These are phyloP conservation scores for Entomobrya multifasciata DNA, from an alignment of 2,888 invertebrate genomes.

Conservation along the genomic window DNA sequence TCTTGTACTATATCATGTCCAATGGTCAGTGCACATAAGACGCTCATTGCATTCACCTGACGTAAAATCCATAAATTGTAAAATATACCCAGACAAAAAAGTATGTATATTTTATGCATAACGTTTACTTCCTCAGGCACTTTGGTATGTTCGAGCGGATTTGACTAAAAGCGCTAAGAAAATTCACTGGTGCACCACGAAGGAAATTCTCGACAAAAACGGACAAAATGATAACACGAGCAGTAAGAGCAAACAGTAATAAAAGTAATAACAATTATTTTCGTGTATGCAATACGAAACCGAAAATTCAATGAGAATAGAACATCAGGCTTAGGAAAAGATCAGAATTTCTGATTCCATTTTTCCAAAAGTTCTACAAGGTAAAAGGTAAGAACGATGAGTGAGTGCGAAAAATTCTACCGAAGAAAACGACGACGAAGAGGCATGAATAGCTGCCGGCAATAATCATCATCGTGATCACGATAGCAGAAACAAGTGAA, in stretches of 20 bases:
- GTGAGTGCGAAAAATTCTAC: slow-evolving; percentile 13
- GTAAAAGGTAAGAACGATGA: too few relatives aligned
- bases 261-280: slow-evolving; percentile 29
- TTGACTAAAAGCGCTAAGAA: neutral
- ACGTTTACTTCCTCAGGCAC: slow-evolving; percentile 14
- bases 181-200: neutral
- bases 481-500: slow-evolving; percentile 65
- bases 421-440: neutral
- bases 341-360: neutral
- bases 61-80: slow-evolving; percentile 56
- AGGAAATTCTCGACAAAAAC: slow-evolving; percentile 37
- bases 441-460: slow-evolving; percentile 33
- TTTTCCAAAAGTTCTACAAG: neutral
- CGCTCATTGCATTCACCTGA: slow-evolving; percentile 12
- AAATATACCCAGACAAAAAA: neutral
- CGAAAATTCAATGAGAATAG: neutral
- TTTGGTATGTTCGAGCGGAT: neutral
- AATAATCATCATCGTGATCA: slow-evolving; percentile 68
- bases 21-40: neutral
- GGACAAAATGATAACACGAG: slow-evolving; percentile 12
- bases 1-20: neutral
- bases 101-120: slow-evolving; percentile 46
- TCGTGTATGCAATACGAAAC: too few relatives aligned
- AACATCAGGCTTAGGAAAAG: neutral
- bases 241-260: slow-evolving; percentile 12